Percentiles rank a stretch among this genome's conserved stretches.
phyloP scores from a whole-genome alignment of 2,797 vertebrate species.

The Cossypha heuglini region DNA sequence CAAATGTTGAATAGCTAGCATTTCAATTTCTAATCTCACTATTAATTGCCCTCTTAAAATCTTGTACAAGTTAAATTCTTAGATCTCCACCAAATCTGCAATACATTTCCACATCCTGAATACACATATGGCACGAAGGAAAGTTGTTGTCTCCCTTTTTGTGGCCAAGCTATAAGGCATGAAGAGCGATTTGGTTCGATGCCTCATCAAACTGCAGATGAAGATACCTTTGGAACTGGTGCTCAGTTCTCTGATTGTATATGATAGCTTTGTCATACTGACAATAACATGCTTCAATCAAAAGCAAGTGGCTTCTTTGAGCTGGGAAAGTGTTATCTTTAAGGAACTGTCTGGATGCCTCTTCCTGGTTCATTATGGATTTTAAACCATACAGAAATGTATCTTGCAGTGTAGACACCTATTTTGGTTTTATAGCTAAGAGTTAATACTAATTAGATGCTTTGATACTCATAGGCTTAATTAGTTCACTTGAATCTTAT shows the following conservation, averaged over 20 bases:
- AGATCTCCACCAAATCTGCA: not conserved
- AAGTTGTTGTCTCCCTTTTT: not conserved
- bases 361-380: not conserved
- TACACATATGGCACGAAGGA: not conserved
- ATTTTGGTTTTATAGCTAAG: slow-evolving; percentile 20
- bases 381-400: slow-evolving; percentile 18
- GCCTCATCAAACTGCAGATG: slow-evolving; percentile 22
- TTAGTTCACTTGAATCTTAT: slow-evolving; percentile 65
- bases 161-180: not conserved
- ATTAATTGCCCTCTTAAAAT: slow-evolving; percentile 39
- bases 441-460: slow-evolving; percentile 69
- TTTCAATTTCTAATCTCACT: not conserved
- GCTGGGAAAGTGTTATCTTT: slow-evolving; percentile 32
- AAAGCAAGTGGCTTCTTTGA: slow-evolving; percentile 17
- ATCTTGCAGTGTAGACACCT: not conserved
- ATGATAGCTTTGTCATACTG: slow-evolving; percentile 31
- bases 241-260: slow-evolving; percentile 28
- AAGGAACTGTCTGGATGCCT: not conserved
- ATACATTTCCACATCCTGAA: not conserved
- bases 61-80: slow-evolving; percentile 24
- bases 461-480: slow-evolving; percentile 66
- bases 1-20: not conserved
- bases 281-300: not conserved
- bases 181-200: slow-evolving; percentile 34
- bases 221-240: not conserved